These are phyloP conservation scores for Poeciliopsis retropinna DNA, from an alignment of 2,113 vertebrate species.

Conservation along the genomic window DNA sequence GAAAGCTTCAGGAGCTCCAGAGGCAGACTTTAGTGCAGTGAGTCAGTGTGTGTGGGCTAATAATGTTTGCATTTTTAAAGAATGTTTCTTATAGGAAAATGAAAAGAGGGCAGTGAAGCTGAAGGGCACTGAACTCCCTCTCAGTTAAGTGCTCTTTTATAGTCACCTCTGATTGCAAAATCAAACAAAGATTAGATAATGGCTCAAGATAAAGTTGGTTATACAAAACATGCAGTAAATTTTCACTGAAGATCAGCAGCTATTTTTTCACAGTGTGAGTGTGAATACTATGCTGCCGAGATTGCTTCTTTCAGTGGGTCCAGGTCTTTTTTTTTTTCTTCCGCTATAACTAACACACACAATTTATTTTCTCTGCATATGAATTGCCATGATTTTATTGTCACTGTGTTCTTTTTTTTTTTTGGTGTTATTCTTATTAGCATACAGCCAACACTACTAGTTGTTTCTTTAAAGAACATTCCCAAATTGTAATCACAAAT, in stretches of 20 bases:
- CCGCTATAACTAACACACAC: not conserved
- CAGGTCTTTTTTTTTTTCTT: slow-evolving; percentile 1
- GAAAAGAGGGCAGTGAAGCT: slow-evolving; percentile 29
- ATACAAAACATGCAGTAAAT: slow-evolving; percentile 21
- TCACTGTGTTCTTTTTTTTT: not conserved
- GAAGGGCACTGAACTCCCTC: slow-evolving; percentile 11
- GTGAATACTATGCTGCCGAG: slow-evolving; percentile 16
- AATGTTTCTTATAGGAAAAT: slow-evolving; percentile 4
- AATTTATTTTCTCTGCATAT: slow-evolving; percentile 7
- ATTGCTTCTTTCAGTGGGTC: slow-evolving; percentile 9
- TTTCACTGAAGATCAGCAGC: slow-evolving; percentile 30
- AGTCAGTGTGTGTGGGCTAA: slow-evolving; percentile 24
- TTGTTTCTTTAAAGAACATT: not conserved
- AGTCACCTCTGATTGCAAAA: slow-evolving; percentile 28
- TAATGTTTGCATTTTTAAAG: slow-evolving; percentile 9
- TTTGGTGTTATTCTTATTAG: not conserved
- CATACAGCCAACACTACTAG: not conserved
- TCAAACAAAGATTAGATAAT: slow-evolving; percentile 39
- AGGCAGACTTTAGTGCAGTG: slow-evolving; percentile 24
- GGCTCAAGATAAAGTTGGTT: slow-evolving; percentile 8
- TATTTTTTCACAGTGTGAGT: slow-evolving; percentile 17
- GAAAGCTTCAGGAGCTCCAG: slow-evolving; percentile 30
- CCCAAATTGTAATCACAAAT: slow-evolving; percentile 5
- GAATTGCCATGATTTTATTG: not conserved
- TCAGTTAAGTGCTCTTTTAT: slow-evolving; percentile 24